Evolutionary conservation across 2,113 vertebrate genomes (phyloP).

Genomic region (Talpa occidentalis): DNA sequence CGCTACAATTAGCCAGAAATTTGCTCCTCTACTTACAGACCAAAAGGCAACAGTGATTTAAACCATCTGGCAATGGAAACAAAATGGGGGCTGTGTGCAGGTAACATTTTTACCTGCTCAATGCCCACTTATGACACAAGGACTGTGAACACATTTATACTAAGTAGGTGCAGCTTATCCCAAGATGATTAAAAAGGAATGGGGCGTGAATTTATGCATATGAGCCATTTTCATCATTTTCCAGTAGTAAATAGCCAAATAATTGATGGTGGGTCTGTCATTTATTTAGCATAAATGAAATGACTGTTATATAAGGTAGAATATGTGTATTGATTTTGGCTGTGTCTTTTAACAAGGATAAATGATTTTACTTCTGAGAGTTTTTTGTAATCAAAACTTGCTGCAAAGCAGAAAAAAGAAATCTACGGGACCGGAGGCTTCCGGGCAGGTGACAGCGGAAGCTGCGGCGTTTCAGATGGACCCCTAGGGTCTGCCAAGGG

Average conservation of each 20-base stretch:
- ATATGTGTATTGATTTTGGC: conserved; percentile 73
- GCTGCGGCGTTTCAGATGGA: background rate
- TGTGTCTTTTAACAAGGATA: conserved; percentile 49
- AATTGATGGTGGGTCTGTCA: conserved; percentile 66
- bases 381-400: conserved; percentile 55
- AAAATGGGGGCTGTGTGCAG: background rate
- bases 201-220: background rate
- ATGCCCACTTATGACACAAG: background rate
- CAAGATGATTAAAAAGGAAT: background rate
- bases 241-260: conserved; percentile 68
- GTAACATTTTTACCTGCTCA: background rate
- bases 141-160: background rate
- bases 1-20: background rate
- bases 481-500: background rate
- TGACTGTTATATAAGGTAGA: conserved; percentile 23
- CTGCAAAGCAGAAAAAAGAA: background rate
- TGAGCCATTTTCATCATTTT: conserved; percentile 63
- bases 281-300: conserved; percentile 77
- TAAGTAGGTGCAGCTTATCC: background rate
- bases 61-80: background rate
- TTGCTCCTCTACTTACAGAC: background rate
- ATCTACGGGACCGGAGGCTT: background rate
- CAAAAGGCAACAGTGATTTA: background rate
- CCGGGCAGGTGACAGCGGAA: background rate
- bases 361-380: conserved; percentile 60